phyloP scores from a whole-genome alignment of 2,113 vertebrate genomes.

The Mus pahari region DNA sequence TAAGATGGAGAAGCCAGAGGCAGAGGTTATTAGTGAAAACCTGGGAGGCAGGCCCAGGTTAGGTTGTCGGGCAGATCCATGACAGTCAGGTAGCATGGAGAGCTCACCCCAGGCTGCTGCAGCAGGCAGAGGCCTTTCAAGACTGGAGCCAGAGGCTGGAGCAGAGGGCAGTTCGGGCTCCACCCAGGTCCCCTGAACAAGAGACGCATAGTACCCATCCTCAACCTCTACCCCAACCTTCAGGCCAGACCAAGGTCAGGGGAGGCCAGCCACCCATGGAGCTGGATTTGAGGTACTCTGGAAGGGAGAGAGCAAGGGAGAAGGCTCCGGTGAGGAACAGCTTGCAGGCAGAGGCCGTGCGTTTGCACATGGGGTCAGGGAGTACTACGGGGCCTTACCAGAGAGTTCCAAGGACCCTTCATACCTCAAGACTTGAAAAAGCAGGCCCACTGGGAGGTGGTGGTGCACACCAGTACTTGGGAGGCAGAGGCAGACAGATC shows the following conservation, averaged over 20 bases:
- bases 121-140: neutral
- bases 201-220: conserved; percentile 48
- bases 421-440: neutral
- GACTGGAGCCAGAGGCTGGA: conserved; percentile 21
- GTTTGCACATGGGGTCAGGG: neutral
- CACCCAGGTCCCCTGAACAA: conserved; percentile 67
- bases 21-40: conserved; percentile 1
- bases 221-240: neutral
- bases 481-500: neutral
- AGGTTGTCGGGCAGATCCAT: neutral
- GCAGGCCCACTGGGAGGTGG: neutral
- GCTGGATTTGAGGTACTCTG: conserved; percentile 51
- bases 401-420: neutral
- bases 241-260: conserved; percentile 51
- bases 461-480: neutral
- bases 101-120: neutral
- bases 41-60: conserved; percentile 22
- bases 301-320: neutral
- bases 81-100: neutral
- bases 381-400: neutral
- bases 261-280: conserved; percentile 71
- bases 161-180: conserved; percentile 24
- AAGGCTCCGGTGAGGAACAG: neutral
- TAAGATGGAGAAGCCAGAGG: conserved; percentile 23
- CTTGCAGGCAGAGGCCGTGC: neutral